Conservation (phyloP, 30 jellyfish, hydroid and myxozoan genomes). For the Aurelia aurita region DNA sequence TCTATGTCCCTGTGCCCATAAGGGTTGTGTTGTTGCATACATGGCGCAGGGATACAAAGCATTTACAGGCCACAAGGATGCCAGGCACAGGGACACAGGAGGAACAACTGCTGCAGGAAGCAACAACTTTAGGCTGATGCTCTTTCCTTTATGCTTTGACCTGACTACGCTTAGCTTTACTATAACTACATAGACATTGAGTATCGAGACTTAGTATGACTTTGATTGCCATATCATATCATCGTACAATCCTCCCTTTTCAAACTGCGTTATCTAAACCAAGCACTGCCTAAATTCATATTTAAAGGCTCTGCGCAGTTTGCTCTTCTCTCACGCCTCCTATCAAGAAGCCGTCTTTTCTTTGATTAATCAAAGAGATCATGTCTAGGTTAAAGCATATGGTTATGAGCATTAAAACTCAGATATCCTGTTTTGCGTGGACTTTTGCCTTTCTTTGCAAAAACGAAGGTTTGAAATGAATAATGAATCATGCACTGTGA, state of each 20-base stretch:
- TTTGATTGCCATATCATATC: constrained; percentile 19
- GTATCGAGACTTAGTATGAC: constrained; percentile 6
- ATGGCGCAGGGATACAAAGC: too few species aligned
- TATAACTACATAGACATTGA: neutral
- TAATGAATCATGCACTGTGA: constrained; percentile 31
- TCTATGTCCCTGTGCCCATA: too few species aligned
- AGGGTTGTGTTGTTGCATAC: too few species aligned
- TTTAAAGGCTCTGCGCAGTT: constrained; percentile 35
- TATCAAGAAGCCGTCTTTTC: constrained; percentile 34
- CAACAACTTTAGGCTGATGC: too few species aligned
- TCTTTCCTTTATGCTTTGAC: too few species aligned
- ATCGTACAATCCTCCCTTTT: constrained; percentile 30
- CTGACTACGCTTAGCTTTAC: neutral
- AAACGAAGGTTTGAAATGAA: constrained; percentile 6
- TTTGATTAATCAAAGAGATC: constrained; percentile 25
- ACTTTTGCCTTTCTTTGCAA: constrained; percentile 9
- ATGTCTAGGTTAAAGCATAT: constrained; percentile 13
- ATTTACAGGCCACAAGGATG: too few species aligned
- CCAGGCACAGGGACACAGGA: too few species aligned
- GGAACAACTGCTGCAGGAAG: too few species aligned
- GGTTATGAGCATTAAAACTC: constrained; percentile 31
- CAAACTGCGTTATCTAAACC: constrained; percentile 29
- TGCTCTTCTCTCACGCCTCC: constrained; percentile 24
- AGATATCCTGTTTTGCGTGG: constrained; percentile 14
- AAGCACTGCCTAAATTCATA: constrained; percentile 10